Percentiles rank a stretch among this genome's conserved stretches.
Evolutionary conservation across 2,888 invertebrate genomes (phyloP).

Genomic region (Pachydiplax longipennis): DNA sequence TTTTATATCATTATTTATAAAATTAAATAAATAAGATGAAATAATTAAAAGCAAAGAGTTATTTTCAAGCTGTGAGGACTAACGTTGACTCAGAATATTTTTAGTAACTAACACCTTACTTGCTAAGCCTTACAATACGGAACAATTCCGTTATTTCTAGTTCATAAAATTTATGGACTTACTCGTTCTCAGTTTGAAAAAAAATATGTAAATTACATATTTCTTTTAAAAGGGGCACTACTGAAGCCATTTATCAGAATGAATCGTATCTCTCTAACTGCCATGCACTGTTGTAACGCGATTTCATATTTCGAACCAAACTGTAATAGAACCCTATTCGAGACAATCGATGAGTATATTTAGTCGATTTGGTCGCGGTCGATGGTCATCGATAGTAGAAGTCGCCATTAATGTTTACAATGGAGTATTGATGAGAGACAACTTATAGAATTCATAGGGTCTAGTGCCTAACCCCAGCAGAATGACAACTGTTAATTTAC

Average conservation of each 20-base stretch:
- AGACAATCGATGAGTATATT: background rate
- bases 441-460: background rate
- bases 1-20: too few relatives aligned
- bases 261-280: background rate
- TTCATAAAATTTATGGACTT: background rate
- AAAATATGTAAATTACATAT: background rate
- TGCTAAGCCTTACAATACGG: too few relatives aligned
- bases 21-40: too few relatives aligned
- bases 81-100: too few relatives aligned
- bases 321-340: background rate
- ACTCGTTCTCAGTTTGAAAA: background rate
- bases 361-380: background rate
- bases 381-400: background rate
- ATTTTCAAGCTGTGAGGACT: too few relatives aligned
- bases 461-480: background rate
- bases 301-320: background rate
- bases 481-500: conserved; percentile 58
- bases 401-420: background rate
- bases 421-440: background rate
- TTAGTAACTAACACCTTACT: too few relatives aligned
- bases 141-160: too few relatives aligned
- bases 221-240: background rate
- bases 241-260: background rate
- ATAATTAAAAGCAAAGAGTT: too few relatives aligned
- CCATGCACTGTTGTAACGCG: too few relatives aligned